phyloP scores from a whole-genome alignment of 1,140 invertebrate species.

The Rhyacophila brunnea region DNA sequence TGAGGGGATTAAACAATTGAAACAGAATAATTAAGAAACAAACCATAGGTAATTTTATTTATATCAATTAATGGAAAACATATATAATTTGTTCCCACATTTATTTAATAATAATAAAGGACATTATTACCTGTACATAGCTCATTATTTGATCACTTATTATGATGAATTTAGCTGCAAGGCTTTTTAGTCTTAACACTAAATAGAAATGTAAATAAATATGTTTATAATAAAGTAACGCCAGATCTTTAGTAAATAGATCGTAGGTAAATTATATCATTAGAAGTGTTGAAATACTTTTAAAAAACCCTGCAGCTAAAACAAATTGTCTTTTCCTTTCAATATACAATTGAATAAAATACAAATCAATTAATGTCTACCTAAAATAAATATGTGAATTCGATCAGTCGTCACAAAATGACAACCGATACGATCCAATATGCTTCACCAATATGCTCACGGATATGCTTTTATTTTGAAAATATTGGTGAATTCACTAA shows the following conservation, averaged over 20 bases:
- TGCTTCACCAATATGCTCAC: background rate
- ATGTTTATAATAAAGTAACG: constrained; percentile 12
- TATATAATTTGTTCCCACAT: constrained; percentile 36
- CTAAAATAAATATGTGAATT: constrained; percentile 19
- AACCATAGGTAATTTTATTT: constrained; percentile 28
- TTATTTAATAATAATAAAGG: constrained; percentile 25
- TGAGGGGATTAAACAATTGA: background rate
- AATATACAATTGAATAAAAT: constrained; percentile 8
- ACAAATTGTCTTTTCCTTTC: background rate
- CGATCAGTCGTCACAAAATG: background rate
- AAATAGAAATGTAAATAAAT: constrained; percentile 5
- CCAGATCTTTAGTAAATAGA: background rate
- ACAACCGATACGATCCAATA: no score
- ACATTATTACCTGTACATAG: constrained; percentile 27
- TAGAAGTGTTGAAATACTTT: background rate
- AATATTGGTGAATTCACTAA: constrained; percentile 19
- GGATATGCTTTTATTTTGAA: constrained; percentile 17
- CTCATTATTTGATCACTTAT: constrained; percentile 29
- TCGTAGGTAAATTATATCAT: no score
- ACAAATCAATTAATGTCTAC: constrained; percentile 7
- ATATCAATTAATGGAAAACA: constrained; percentile 35
- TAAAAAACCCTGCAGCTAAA: constrained; percentile 2
- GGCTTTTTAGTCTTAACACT: background rate
- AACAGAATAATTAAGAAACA: constrained; percentile 15
- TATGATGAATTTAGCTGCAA: no score